Evolutionary conservation across 2,113 vertebrate species (phyloP).

Genomic region (Gila orcuttii): DNA sequence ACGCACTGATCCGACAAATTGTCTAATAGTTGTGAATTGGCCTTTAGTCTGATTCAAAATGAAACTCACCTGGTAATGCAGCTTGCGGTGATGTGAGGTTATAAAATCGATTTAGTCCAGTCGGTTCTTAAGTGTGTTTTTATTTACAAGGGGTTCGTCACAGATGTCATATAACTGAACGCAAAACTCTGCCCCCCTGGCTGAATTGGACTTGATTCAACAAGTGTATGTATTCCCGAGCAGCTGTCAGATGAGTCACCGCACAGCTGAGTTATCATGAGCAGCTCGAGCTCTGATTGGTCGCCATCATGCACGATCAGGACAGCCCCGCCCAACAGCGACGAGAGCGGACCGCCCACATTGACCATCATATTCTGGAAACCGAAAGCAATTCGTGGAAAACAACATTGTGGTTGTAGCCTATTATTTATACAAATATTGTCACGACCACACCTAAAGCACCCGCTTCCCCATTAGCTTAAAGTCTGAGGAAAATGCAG

Average conservation of each 20-base stretch:
- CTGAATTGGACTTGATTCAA: constrained; percentile 57
- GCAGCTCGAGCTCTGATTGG: constrained; percentile 39
- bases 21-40: no score
- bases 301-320: neutral
- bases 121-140: neutral
- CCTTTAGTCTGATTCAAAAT: neutral
- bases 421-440: neutral
- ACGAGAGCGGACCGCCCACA: neutral
- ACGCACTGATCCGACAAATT: no score
- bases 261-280: constrained; percentile 59
- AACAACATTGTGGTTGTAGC: neutral
- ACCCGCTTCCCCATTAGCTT: neutral
- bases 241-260: constrained; percentile 61
- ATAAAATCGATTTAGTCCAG: neutral
- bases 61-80: constrained; percentile 38
- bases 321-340: neutral
- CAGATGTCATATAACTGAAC: neutral
- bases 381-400: constrained; percentile 10
- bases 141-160: neutral
- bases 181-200: neutral
- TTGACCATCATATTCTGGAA: constrained; percentile 57
- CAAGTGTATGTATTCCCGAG: constrained; percentile 62
- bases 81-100: constrained; percentile 5
- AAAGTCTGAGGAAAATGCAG: neutral
- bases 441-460: neutral